phyloP scores from a whole-genome alignment of 1,140 invertebrate species.

The Brachionus calyciflorus region DNA sequence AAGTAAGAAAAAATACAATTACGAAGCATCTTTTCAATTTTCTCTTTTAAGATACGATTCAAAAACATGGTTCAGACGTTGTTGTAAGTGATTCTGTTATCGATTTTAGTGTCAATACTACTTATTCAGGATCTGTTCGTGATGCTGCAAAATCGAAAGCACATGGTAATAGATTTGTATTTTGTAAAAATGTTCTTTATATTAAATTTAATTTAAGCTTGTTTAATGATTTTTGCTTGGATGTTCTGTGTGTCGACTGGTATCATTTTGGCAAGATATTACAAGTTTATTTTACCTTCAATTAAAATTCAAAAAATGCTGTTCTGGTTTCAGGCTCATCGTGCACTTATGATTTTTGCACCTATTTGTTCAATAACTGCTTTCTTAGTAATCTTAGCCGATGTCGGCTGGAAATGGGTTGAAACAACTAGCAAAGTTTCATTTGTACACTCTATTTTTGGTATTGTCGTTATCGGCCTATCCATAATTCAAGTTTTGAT shows the following conservation, averaged over 20 bases:
- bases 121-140: neutral
- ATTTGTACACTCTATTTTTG: slow-evolving; percentile 40
- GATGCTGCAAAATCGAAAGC: neutral
- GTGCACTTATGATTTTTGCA: slow-evolving; percentile 33
- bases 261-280: slow-evolving; percentile 35
- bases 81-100: slow-evolving; percentile 7
- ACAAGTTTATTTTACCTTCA: slow-evolving; percentile 27
- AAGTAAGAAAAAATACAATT: neutral
- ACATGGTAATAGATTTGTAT: neutral
- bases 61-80: neutral
- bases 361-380: slow-evolving; percentile 17
- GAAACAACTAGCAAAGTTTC: neutral
- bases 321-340: slow-evolving; percentile 35
- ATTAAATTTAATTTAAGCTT: no score
- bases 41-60: slow-evolving; percentile 14
- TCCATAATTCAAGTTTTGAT: slow-evolving; percentile 20
- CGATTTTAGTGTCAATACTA: slow-evolving; percentile 8
- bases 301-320: slow-evolving; percentile 19
- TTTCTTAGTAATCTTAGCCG: slow-evolving; percentile 36
- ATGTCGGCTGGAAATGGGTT: slow-evolving; percentile 42
- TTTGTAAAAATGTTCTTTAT: no score
- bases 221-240: slow-evolving; percentile 42
- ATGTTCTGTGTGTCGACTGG: slow-evolving; percentile 26
- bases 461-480: slow-evolving; percentile 12
- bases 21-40: no score